phyloP scores from a whole-genome alignment of 2,797 vertebrate species.

The Staurois parvus region DNA sequence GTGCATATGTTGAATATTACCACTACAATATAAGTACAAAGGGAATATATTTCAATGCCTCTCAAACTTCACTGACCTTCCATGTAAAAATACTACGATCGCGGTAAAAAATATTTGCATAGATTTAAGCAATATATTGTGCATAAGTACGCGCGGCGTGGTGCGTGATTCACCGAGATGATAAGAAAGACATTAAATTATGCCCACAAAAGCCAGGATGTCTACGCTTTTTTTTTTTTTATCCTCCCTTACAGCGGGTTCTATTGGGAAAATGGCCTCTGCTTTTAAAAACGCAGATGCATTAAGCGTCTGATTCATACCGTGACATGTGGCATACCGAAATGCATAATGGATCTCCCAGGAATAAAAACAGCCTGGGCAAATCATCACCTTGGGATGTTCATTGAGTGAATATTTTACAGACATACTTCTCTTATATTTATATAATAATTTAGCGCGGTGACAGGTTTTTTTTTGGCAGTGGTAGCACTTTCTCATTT shows the following conservation, averaged over 20 bases:
- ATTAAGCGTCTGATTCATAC: slow-evolving; percentile 84
- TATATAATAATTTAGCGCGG: slow-evolving; percentile 89
- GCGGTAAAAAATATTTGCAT: slow-evolving; percentile 81
- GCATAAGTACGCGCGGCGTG: slow-evolving; percentile 78
- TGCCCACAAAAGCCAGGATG: slow-evolving; percentile 77
- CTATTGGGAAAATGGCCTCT: slow-evolving; percentile 79
- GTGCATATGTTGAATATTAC: slow-evolving; percentile 72
- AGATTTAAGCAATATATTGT: slow-evolving; percentile 80
- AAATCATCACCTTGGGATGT: slow-evolving; percentile 86
- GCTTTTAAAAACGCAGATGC: slow-evolving; percentile 79
- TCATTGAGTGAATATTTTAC: slow-evolving; percentile 88
- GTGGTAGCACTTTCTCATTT: slow-evolving; percentile 86
- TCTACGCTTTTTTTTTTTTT: slow-evolving; percentile 64
- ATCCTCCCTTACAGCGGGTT: slow-evolving; percentile 71
- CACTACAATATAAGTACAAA: slow-evolving; percentile 72
- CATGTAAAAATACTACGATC: slow-evolving; percentile 75
- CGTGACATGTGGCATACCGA: slow-evolving; percentile 81
- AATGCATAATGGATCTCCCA: slow-evolving; percentile 84
- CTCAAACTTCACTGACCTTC: slow-evolving; percentile 83
- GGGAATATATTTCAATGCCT: slow-evolving; percentile 78
- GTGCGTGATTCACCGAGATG: slow-evolving; percentile 79
- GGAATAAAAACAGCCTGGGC: slow-evolving; percentile 82
- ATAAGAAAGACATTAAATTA: slow-evolving; percentile 83
- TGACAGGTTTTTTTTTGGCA: slow-evolving; percentile 83
- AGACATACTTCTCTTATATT: slow-evolving; percentile 87